Conservation (phyloP, 2,113 vertebrate genomes). For the Sclerurus mexicanus region DNA sequence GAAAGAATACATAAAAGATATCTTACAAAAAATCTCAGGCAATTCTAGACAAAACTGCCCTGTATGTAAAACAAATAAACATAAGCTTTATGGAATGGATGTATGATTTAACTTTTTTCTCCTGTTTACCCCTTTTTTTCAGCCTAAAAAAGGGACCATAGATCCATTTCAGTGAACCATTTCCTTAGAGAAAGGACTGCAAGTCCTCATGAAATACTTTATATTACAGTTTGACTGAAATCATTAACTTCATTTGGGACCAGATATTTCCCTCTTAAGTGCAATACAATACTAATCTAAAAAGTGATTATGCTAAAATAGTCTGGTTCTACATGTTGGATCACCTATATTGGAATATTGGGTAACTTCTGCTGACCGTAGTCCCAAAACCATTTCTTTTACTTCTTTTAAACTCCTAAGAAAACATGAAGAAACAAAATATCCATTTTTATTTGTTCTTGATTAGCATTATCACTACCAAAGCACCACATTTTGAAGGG, state of each 20-base stretch:
- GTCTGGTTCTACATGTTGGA: not conserved
- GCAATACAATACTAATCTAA: not conserved
- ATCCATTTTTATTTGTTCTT: not conserved
- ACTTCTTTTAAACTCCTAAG: not conserved
- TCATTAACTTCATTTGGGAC: not conserved
- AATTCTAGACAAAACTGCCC: not conserved
- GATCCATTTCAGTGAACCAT: not conserved
- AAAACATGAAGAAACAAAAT: not conserved
- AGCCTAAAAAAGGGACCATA: not conserved
- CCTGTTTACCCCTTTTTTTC: not conserved
- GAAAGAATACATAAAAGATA: not conserved
- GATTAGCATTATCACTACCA: not conserved
- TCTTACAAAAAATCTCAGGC: not conserved
- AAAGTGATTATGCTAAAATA: not conserved
- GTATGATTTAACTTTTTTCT: not conserved
- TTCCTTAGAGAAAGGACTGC: not conserved
- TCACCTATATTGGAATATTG: not conserved
- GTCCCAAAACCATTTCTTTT: not conserved
- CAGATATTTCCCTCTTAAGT: not conserved
- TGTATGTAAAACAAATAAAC: not conserved
- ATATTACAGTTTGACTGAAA: not conserved
- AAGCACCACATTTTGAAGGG: not conserved
- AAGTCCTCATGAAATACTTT: not conserved
- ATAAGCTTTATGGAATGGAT: not conserved
- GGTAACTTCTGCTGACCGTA: not conserved